phyloP scores from a whole-genome alignment of 2,113 vertebrate genomes.

The Syngnathoides biaculeatus region DNA sequence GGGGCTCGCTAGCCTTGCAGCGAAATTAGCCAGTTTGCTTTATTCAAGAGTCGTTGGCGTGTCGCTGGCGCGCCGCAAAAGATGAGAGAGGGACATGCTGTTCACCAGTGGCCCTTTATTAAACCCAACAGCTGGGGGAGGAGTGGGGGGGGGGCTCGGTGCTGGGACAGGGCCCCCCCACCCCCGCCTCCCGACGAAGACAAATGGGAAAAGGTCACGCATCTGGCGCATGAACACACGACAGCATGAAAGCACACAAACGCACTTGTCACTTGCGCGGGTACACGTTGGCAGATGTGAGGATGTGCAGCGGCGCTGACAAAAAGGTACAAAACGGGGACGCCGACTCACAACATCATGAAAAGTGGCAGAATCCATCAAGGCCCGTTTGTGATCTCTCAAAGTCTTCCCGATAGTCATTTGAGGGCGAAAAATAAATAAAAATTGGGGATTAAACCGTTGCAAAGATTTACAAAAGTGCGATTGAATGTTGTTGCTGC shows the following conservation, averaged over 20 bases:
- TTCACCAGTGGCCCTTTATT: conserved; percentile 47
- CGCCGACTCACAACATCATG: neutral
- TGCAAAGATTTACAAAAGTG: too few relatives aligned
- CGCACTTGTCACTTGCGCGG: conserved; percentile 13
- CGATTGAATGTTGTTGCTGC: too few relatives aligned
- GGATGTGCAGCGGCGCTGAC: neutral
- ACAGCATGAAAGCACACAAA: conserved; percentile 22
- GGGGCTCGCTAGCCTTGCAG: conserved; percentile 61
- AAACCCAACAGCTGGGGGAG: conserved; percentile 47
- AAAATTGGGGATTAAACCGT: too few relatives aligned
- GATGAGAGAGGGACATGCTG: conserved; percentile 45
- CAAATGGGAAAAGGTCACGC: conserved; percentile 39
- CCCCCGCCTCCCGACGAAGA: conserved; percentile 11
- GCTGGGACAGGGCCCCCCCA: neutral
- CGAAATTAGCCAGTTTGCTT: conserved; percentile 72
- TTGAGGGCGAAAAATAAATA: too few relatives aligned
- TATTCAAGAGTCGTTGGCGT: conserved; percentile 53
- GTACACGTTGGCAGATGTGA: conserved; percentile 10
- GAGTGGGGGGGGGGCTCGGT: neutral
- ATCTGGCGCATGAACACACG: conserved; percentile 43
- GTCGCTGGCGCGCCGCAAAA: conserved; percentile 51
- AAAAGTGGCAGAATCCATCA: neutral
- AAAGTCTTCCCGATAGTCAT: neutral
- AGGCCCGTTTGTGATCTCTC: neutral
- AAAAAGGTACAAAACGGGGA: neutral